Conservation (phyloP, 30 jellyfish, hydroid and myxozoan genomes). For the Rhopilema esculentum region DNA sequence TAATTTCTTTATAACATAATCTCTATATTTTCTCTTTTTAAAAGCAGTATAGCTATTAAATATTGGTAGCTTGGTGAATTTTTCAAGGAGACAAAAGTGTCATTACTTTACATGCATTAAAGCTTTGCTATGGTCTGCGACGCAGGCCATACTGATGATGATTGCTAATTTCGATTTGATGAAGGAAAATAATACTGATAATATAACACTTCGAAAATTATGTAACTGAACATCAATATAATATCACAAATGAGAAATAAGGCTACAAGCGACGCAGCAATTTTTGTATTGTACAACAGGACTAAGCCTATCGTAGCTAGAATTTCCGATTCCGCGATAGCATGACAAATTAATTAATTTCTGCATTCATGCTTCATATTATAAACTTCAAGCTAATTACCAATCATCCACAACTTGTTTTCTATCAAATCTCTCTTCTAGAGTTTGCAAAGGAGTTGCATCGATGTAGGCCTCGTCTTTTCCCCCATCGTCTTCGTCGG, state of each 20-base stretch:
- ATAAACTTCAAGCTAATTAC: neutral
- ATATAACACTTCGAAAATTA: neutral
- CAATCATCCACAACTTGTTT: constrained; percentile 3
- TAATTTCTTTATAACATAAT: too few relatives aligned
- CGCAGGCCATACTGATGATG: neutral
- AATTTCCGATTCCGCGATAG: neutral
- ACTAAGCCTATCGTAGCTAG: neutral
- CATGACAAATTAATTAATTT: neutral
- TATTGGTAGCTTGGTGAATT: neutral
- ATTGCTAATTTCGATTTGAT: neutral
- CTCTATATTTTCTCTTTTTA: neutral
- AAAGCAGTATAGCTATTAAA: neutral
- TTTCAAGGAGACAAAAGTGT: neutral
- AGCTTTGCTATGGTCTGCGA: neutral
- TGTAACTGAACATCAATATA: neutral
- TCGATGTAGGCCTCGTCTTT: constrained; percentile 19
- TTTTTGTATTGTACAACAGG: neutral
- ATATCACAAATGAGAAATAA: neutral
- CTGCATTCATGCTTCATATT: neutral
- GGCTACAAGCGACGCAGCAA: neutral
- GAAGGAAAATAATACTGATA: neutral
- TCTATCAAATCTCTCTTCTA: constrained; percentile 9
- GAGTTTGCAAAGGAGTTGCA: constrained; percentile 10
- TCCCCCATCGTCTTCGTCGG: constrained; percentile 28
- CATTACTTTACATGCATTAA: neutral